Conservation (phyloP, 2,888 invertebrate genomes). For the Chironomus tentans region DNA sequence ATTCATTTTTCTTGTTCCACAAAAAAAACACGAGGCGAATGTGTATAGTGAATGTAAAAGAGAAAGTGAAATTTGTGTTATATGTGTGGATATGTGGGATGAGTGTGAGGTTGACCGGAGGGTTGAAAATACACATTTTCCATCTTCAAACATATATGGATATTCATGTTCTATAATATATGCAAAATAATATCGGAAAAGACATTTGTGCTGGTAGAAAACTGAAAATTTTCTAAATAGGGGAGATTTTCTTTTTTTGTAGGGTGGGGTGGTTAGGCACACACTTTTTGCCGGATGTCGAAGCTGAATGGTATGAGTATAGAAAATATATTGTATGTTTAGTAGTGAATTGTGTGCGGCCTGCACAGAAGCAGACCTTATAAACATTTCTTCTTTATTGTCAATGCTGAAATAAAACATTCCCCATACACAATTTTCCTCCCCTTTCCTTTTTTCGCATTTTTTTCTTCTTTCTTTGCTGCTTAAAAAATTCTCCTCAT, state of each 20-base stretch:
- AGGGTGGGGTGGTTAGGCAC: background rate
- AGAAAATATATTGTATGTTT: constrained; percentile 11
- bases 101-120: background rate
- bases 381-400: constrained; percentile 27
- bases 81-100: background rate
- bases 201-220: constrained; percentile 26
- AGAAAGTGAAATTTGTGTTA: background rate
- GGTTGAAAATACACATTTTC: background rate
- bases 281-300: background rate
- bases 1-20: background rate
- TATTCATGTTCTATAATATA: constrained; percentile 27
- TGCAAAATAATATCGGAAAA: constrained; percentile 27
- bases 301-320: background rate
- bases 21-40: background rate
- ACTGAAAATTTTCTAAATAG: constrained; percentile 27
- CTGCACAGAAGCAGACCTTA: constrained; percentile 13
- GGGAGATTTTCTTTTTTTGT: constrained; percentile 5
- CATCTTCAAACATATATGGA: constrained; percentile 15
- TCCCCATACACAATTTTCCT: background rate
- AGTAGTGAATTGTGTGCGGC: constrained; percentile 19
- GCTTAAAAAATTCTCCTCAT: background rate
- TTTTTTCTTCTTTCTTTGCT: background rate
- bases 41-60: background rate
- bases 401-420: constrained; percentile 25
- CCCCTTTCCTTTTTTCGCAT: background rate